Evolutionary conservation across 1,140 invertebrate species (phyloP).

Genomic region (Trinorchestia longiramus): DNA sequence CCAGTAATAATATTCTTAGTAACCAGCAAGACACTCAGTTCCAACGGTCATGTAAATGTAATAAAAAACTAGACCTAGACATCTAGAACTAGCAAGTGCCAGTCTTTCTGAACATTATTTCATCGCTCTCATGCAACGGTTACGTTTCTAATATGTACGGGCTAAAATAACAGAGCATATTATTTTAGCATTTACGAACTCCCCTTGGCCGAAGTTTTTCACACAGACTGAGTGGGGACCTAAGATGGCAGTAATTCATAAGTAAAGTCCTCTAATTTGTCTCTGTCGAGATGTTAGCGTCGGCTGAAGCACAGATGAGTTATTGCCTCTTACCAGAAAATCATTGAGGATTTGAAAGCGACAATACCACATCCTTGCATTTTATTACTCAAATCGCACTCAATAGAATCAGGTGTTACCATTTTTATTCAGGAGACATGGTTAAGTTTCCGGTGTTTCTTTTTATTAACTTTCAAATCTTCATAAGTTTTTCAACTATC

Average conservation of each 20-base stretch:
- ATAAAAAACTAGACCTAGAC: not conserved
- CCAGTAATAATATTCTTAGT: not conserved
- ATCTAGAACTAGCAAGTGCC: not conserved
- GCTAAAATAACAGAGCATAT: not conserved
- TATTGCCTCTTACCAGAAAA: not conserved
- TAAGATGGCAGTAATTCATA: not conserved
- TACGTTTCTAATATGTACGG: not conserved
- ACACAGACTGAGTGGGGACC: not conserved
- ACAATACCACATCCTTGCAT: not conserved
- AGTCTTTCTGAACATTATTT: not conserved
- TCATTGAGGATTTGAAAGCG: not conserved
- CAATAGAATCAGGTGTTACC: not conserved
- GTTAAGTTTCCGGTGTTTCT: not conserved
- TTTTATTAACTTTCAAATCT: not conserved
- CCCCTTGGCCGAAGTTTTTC: not conserved
- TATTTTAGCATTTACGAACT: not conserved
- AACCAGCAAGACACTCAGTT: not conserved
- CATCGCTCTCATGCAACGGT: not conserved
- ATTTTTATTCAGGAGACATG: not conserved
- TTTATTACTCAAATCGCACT: not conserved
- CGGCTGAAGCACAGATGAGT: not conserved
- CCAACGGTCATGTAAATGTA: not conserved
- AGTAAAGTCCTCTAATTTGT: conserved; percentile 1
- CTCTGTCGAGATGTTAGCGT: not conserved
- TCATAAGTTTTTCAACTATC: no score